These are phyloP conservation scores for Psammodynastes pulverulentus DNA, from an alignment of 2,113 vertebrate genomes.

Conservation along the genomic window DNA sequence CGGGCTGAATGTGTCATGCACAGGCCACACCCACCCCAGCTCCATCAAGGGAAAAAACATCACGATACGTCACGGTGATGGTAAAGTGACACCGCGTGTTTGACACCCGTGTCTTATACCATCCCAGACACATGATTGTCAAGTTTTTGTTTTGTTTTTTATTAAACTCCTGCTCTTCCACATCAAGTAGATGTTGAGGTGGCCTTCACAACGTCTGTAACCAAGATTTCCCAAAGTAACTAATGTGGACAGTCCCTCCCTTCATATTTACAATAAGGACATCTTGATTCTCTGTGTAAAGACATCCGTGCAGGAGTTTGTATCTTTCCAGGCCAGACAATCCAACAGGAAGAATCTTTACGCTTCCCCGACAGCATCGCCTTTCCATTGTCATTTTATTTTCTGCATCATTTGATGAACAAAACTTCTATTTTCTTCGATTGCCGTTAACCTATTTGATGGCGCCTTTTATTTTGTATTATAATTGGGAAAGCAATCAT, in stretches of 20 bases:
- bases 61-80: no score
- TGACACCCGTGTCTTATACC: no score
- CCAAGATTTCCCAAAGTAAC: neutral
- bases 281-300: neutral
- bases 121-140: neutral
- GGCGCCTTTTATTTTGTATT: constrained; percentile 72
- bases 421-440: constrained; percentile 70
- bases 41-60: no score
- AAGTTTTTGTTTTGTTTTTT: neutral
- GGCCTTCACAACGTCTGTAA: constrained; percentile 49
- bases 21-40: no score
- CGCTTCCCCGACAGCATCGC: neutral
- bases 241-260: neutral
- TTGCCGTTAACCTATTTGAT: constrained; percentile 74
- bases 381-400: constrained; percentile 65
- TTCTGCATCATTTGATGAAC: constrained; percentile 74
- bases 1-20: no score
- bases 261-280: neutral
- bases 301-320: neutral
- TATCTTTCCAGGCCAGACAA: constrained; percentile 30
- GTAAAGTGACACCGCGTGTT: no score
- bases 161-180: constrained; percentile 47
- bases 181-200: constrained; percentile 36
- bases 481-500: constrained; percentile 73
- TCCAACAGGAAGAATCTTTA: constrained; percentile 43